Conservation (phyloP, 2,113 vertebrate species). For the Malurus melanocephalus region DNA sequence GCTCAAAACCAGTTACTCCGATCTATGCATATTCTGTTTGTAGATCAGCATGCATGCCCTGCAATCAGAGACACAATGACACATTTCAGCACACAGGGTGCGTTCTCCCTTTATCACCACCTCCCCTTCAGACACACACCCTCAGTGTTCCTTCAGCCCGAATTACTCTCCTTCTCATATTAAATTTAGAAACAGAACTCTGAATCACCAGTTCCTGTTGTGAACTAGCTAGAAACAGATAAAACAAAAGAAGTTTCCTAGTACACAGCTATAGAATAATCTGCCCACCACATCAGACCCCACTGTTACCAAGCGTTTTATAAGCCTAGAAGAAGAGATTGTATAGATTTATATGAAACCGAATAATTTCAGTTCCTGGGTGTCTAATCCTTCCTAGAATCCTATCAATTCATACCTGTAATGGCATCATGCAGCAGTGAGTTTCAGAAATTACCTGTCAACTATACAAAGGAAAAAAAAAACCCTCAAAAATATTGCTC, state of each 20-base stretch:
- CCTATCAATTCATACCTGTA: neutral
- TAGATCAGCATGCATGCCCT: neutral
- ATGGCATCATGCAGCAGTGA: neutral
- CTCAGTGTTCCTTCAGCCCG: neutral
- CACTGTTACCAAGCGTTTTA: neutral
- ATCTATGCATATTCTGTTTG: neutral
- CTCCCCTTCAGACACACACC: neutral
- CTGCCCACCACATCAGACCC: neutral
- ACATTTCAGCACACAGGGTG: neutral
- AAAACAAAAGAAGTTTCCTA: neutral
- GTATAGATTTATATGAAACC: neutral
- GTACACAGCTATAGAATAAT: neutral
- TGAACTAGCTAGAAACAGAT: slow-evolving; percentile 26
- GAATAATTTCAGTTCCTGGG: neutral
- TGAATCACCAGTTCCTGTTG: slow-evolving; percentile 53
- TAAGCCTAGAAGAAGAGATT: neutral
- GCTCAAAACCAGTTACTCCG: neutral
- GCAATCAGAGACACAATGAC: neutral
- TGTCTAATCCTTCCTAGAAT: neutral
- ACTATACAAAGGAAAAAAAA: neutral
- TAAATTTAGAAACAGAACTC: slow-evolving; percentile 41
- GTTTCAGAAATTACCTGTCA: neutral
- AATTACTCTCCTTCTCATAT: neutral
- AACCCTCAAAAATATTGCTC: neutral
- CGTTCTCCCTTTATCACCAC: neutral